A percentile compares a stretch with the other conserved stretches of the same genome.
Conservation (phyloP, 2,797 vertebrate genomes). For the Microtus agrestis region DNA sequence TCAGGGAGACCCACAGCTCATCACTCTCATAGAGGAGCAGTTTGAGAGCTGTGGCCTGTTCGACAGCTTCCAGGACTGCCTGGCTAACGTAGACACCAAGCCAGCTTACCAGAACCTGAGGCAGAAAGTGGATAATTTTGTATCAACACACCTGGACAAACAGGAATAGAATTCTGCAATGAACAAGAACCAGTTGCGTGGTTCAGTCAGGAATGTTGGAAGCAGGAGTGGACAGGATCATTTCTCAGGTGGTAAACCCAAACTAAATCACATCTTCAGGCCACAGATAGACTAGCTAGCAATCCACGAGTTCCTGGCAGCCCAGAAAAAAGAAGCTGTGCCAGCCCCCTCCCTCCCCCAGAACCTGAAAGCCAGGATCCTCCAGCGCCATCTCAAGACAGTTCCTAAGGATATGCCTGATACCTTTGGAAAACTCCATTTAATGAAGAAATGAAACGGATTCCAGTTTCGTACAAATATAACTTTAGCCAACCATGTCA, state of each 20-base stretch:
- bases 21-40: too few relatives aligned
- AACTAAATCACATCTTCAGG: constrained; percentile 95
- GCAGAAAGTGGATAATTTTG: constrained; percentile 98
- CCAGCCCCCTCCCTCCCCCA: constrained; percentile 85
- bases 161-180: constrained; percentile 97
- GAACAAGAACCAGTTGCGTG: constrained; percentile 85
- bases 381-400: constrained; percentile 90
- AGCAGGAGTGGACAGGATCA: constrained; percentile 89
- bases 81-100: constrained; percentile 99
- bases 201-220: too few relatives aligned
- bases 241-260: constrained; percentile 97
- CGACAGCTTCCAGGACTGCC: too few relatives aligned
- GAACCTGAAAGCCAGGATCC: constrained; percentile 93
- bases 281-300: constrained; percentile 92
- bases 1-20: too few relatives aligned
- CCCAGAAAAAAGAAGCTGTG: constrained; percentile 91
- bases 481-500: constrained; percentile 24
- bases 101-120: constrained; percentile 98
- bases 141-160: constrained; percentile 95
- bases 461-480: constrained; percentile 54
- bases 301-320: constrained; percentile 57
- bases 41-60: too few relatives aligned
- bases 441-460: constrained; percentile 73
- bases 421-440: constrained; percentile 45
- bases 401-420: constrained; percentile 88